phyloP scores from a whole-genome alignment of 2,113 vertebrate species.

The Pungitius pungitius region DNA sequence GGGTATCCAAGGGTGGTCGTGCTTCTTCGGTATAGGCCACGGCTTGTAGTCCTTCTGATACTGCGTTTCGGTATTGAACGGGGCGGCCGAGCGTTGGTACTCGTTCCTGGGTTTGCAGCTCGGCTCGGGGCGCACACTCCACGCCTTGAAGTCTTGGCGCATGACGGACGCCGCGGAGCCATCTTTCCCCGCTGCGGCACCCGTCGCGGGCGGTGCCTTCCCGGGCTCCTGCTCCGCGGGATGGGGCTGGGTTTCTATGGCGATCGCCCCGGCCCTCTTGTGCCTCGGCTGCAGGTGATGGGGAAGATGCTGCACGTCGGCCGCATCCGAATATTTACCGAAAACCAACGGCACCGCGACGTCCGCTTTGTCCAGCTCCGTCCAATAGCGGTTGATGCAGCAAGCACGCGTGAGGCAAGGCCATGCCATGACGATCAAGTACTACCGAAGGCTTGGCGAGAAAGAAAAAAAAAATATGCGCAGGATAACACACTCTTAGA shows the following conservation, averaged over 20 bases:
- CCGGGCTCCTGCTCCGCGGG: constrained; percentile 80
- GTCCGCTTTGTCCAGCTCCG: constrained; percentile 95
- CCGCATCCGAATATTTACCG: constrained; percentile 93
- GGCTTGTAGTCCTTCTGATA: constrained; percentile 98
- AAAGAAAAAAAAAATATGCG: neutral
- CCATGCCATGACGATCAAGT: constrained; percentile 88
- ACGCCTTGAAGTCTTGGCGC: constrained; percentile 93
- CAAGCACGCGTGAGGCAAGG: constrained; percentile 96
- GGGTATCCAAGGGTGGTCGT: constrained; percentile 97
- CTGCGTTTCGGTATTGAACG: constrained; percentile 91
- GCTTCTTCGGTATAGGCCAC: constrained; percentile 92
- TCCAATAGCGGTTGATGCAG: constrained; percentile 98
- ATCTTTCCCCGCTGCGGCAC: constrained; percentile 72
- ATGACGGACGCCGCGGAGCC: constrained; percentile 87
- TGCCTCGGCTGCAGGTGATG: constrained; percentile 75
- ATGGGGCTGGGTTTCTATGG: constrained; percentile 85
- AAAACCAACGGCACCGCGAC: constrained; percentile 96
- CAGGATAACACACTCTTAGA: neutral
- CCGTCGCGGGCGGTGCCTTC: constrained; percentile 77
- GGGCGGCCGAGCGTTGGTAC: constrained; percentile 88
- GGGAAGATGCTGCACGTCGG: constrained; percentile 82
- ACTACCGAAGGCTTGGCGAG: neutral
- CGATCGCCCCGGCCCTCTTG: constrained; percentile 75
- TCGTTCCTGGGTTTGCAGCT: constrained; percentile 93
- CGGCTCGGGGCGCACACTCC: constrained; percentile 92